Base-by-base conservation (phyloP, 2,797 vertebrate species). In the Manis crassicaudata region DNA sequence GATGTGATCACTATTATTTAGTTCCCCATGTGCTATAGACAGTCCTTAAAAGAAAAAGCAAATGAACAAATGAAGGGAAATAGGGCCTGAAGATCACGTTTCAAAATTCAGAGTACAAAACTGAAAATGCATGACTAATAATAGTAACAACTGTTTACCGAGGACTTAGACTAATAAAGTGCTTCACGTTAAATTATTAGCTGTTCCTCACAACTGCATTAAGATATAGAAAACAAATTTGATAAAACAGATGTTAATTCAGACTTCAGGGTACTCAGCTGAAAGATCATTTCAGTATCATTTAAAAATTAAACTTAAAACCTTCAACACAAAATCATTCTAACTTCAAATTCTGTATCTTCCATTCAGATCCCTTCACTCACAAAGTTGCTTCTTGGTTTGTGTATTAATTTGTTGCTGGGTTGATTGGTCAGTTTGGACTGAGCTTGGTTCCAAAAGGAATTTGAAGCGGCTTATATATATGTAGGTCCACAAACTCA, bases 181-280 rank as follows among this genome's bases (percentile, higher is more conserved):
- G 84, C 17, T 68, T 87, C 77, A 68, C 3, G 56, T 75, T 79
- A 72, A 77, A 81, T 76, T 90, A 83, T 56, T 87, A 56, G 54
- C 67, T 90, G 9, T 72, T 79, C 14, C 27, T 92, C 37, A 94
- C 27, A 92, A 73, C 32, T 92, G 1, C 35, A 40, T 77, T 90
- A 89, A 83, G 20, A 85, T 87, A 3, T 81, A 95, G 43, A 52
- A 90, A 95, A 86, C 21, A 94, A 94, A 92, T 77, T 89, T 89
- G 40, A 76, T 52, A 93, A 10, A 75, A 40, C 7, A 46, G 25
- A 29, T 87, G 95, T 96, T 96, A 95, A 92, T 83, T 92, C 29
- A 76, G 75, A 32, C 77, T 92, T 93, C n/a, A 35, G 29, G 35
- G 16, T 80, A 90, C 21, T 93, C 62, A 70, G 12, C 72, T 54